These are phyloP conservation scores for Microplitis manilae DNA, from an alignment of 2,888 invertebrate species.

Conservation along the genomic window DNA sequence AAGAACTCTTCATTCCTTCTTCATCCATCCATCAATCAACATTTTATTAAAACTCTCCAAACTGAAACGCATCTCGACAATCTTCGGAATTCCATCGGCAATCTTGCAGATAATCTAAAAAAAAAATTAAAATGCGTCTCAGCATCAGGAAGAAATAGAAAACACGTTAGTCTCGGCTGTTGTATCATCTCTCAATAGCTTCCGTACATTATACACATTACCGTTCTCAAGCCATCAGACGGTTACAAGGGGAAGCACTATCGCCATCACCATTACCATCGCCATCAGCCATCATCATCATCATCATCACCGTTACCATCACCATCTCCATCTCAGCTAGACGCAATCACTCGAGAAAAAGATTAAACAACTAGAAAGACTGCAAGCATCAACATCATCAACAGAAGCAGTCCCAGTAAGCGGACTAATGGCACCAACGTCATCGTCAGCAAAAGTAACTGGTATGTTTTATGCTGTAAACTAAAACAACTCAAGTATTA, in stretches of 20 bases:
- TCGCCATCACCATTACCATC: background rate
- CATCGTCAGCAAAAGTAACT: slow-evolving; percentile 35
- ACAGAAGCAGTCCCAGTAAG: slow-evolving; percentile 1
- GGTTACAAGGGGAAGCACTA: background rate
- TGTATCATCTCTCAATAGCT: slow-evolving; percentile 57
- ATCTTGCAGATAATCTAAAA: background rate
- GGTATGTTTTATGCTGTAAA: slow-evolving; percentile 12
- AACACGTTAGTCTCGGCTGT: slow-evolving; percentile 45
- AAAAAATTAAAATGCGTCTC: slow-evolving; percentile 25
- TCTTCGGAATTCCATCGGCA: background rate
- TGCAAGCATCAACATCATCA: slow-evolving; percentile 54
- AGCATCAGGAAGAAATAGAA: slow-evolving; percentile 61
- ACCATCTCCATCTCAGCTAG: background rate
- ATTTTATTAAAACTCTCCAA: too few species aligned
- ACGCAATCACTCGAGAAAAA: background rate
- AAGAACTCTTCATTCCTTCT: background rate
- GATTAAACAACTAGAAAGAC: slow-evolving; percentile 10
- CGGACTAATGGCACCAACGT: background rate
- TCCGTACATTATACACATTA: slow-evolving; percentile 56
- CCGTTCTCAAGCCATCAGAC: background rate
- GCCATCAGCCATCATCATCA: background rate
- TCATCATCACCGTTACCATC: background rate
- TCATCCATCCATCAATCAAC: too few species aligned
- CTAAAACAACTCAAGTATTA: background rate
- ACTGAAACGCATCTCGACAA: background rate